Evolutionary conservation across 2,113 vertebrate genomes (phyloP), one percentile per base, ranked within the genome.

Genomic region (Stigmatopora nigra): DNA sequence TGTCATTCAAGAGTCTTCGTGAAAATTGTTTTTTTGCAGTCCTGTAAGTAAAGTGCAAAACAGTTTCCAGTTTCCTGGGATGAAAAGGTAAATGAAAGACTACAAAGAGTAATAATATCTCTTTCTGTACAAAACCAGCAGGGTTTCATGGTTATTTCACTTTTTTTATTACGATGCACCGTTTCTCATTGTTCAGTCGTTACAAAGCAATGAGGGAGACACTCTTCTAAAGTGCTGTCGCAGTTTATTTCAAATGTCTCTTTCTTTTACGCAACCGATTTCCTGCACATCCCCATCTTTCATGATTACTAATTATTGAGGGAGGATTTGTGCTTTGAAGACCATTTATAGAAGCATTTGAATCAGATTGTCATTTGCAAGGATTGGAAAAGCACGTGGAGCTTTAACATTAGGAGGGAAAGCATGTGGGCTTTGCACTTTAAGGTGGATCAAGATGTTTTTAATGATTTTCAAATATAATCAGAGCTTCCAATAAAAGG

Each of bases 391-490:
- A 63, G 68, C 52, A 55, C 20, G 61, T 48, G 38, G 38, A 72
- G 58, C 45, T 68, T 60, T 63, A 73, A 72, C 70, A 61, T 63
- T 70, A 62, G 67, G 61, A 52, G 22, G 78, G 70, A 82, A 83
- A 77, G 55, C 73, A 65, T 51, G 64, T 74, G 64, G 35, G 73
- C 78, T 67, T 69, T 5, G 11, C 22, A 71, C 78, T 75, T 68
- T 9, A 5, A 57, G 71, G 77, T 25, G 36, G 68, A 74, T 83
- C 56, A 77, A 87, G 73, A 77, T 3, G 3, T 67, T 64, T 58
- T 73, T 78, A 81, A 87, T 78, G 72, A 74, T 70, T 57, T 73
- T 78, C 75, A 68, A 78, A 70, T 76, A 73, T 81, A 77, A 64
- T 69, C 62, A 59, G 51, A 75, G 64, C 69, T 60, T 77, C 65